Percentiles rank a stretch among this genome's conserved stretches.
Conservation (phyloP, 2,113 vertebrate species). For the Hepsetus odoe region DNA sequence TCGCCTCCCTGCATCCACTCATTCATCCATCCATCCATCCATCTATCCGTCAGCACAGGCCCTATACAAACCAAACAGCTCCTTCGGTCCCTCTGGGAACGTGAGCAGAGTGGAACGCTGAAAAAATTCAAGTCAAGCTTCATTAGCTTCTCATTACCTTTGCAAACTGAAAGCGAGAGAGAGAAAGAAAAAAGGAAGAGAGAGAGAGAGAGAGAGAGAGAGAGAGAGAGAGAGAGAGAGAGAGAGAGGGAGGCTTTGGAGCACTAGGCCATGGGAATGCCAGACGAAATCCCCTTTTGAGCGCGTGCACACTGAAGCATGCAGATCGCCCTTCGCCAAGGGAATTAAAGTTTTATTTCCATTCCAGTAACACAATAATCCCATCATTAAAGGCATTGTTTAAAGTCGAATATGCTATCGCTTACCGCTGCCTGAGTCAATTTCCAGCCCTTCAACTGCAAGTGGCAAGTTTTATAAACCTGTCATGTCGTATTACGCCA, state of each 20-base stretch:
- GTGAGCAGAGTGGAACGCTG: slow-evolving; percentile 77
- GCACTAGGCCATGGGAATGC: slow-evolving; percentile 80
- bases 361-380: slow-evolving; percentile 81
- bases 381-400: slow-evolving; percentile 81
- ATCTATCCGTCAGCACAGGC: slow-evolving; percentile 76
- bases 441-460: slow-evolving; percentile 68
- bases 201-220: slow-evolving; percentile 23
- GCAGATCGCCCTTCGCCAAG: slow-evolving; percentile 74
- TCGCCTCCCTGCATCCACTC: slow-evolving; percentile 73
- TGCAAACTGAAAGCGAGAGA: slow-evolving; percentile 84
- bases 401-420: slow-evolving; percentile 81
- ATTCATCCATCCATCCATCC: slow-evolving; percentile 77
- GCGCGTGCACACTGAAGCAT: slow-evolving; percentile 84
- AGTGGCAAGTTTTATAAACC: slow-evolving; percentile 73
- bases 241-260: slow-evolving; percentile 70
- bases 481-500: slow-evolving; percentile 65
- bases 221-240: slow-evolving; percentile 27
- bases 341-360: slow-evolving; percentile 84
- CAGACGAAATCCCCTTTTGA: slow-evolving; percentile 78
- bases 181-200: slow-evolving; percentile 40
- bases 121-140: slow-evolving; percentile 89
- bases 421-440: slow-evolving; percentile 66
- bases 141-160: slow-evolving; percentile 95
- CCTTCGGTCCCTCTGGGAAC: slow-evolving; percentile 83
- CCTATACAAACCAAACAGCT: slow-evolving; percentile 77